These are phyloP conservation scores for Dicentrarchus labrax DNA, from an alignment of 2,113 vertebrate genomes.

Conservation along the genomic window DNA sequence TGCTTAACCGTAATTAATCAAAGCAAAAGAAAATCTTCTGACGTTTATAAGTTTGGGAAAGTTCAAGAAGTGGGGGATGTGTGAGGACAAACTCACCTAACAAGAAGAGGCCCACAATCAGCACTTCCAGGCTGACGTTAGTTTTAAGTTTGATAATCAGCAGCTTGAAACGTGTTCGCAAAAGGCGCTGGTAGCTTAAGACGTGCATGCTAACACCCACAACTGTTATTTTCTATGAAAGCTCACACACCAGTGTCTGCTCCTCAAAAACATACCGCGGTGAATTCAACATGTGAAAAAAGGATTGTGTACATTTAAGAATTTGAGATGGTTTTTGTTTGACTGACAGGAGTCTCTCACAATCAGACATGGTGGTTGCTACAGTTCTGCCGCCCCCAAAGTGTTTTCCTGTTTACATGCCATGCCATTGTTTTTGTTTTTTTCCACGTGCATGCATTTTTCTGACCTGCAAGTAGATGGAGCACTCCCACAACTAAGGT, in stretches of 20 bases:
- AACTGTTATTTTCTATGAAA: background rate
- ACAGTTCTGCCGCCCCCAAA: background rate
- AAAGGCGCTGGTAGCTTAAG: background rate
- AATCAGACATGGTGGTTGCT: background rate
- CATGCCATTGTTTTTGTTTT: background rate
- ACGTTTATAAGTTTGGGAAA: background rate
- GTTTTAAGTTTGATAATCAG: background rate
- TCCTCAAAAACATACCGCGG: background rate
- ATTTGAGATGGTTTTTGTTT: background rate
- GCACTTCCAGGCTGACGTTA: background rate
- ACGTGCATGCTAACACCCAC: background rate
- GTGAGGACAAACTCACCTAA: background rate
- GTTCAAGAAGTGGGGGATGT: background rate
- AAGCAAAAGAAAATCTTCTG: background rate
- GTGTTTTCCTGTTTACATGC: background rate
- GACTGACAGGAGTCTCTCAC: background rate
- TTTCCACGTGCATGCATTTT: background rate
- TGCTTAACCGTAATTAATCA: background rate
- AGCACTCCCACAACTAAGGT: constrained; percentile 92
- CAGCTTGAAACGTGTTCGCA: background rate
- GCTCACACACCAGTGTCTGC: background rate
- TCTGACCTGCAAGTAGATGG: constrained; percentile 94
- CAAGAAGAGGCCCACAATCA: background rate
- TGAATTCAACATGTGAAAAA: background rate
- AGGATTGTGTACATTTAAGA: background rate